Evolutionary conservation across 2,888 invertebrate genomes (phyloP), one percentile per base, ranked within the genome.

Genomic region (Pollenia griseotomentosa): DNA sequence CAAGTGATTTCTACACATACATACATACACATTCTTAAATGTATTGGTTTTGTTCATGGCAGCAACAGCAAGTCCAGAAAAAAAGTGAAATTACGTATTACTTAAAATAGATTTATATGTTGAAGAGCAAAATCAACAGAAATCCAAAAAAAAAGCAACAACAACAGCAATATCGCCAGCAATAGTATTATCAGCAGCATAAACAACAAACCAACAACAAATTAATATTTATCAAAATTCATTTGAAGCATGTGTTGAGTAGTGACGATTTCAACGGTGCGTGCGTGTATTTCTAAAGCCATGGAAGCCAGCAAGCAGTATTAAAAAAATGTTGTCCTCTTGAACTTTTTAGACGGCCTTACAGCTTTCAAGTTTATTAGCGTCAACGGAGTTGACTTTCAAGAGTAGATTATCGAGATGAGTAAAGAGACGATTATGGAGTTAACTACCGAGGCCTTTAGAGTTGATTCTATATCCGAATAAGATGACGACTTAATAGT

Each of bases 201-300:
- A 16, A 70, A 51, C n/a, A 71, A 63, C 23, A 53, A 75, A 48
- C 12, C 46, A 55, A 55, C 33, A 78, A 65, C 8, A 33, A 46
- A 33, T 12, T 48, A 75, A 75, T 75, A 55, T 73, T 68, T 75
- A 63, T 70, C 14, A 46, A 75, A 75, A 75, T 68, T 65, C 44
- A 68, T 83, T 83, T 68, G 33, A 46, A 70, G n/a, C 82, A 83
- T 53, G 44, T 75, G 75, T 68, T 75, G 53, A 61, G 55, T 57
- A 55, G 63, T 48, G 33, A 73, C n/a, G 57, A 57, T 57, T 80
- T 63, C 33, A 33, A 33, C 33, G 33, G 33, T 33, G 33, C 6
- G 33, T 23, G 2, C 6, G 33, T 33, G 33, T 33, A 33, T 6
- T 33, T 33, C 33, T 33, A 33, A 33, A 33, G 33, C 5, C 33